Conservation (phyloP, 2,888 invertebrate genomes). For the Dolichopus griseipennis region DNA sequence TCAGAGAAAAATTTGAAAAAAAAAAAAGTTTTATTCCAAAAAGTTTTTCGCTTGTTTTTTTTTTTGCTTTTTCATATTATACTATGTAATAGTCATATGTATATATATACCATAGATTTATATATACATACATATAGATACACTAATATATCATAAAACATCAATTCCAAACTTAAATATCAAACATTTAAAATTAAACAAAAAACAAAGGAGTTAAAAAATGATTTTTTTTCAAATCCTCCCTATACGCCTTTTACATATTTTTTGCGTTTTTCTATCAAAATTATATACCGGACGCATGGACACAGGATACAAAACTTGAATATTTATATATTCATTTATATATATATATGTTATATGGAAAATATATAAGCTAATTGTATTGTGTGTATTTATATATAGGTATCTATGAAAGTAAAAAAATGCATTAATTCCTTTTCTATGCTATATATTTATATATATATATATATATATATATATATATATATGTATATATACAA, state of each 20-base stretch:
- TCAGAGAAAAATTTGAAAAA: constrained; percentile 3
- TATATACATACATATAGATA: too few relatives aligned
- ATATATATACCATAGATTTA: not conserved
- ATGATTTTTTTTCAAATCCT: not conserved
- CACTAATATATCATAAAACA: too few relatives aligned
- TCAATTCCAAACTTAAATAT: not conserved
- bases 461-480: too few relatives aligned
- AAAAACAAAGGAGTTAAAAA: not conserved
- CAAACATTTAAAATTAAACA: not conserved
- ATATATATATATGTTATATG: too few relatives aligned
- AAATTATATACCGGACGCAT: not conserved
- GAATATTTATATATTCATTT: too few relatives aligned
- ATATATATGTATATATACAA: not conserved
- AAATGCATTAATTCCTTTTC: too few relatives aligned
- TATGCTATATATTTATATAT: too few relatives aligned
- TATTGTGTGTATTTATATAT: too few relatives aligned
- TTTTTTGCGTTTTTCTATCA: not conserved
- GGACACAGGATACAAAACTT: not conserved
- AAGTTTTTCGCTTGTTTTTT: not conserved
- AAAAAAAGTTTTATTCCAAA: constrained; percentile 2
- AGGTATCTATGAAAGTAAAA: too few relatives aligned
- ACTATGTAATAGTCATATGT: not conserved
- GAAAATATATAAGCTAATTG: too few relatives aligned
- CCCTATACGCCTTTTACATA: not conserved
- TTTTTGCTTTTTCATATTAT: not conserved